A percentile compares a stretch with the other conserved stretches of the same genome.
These are phyloP conservation scores for Oreotrochilus melanogaster DNA, from an alignment of 2,113 vertebrate species.

Conservation along the genomic window DNA sequence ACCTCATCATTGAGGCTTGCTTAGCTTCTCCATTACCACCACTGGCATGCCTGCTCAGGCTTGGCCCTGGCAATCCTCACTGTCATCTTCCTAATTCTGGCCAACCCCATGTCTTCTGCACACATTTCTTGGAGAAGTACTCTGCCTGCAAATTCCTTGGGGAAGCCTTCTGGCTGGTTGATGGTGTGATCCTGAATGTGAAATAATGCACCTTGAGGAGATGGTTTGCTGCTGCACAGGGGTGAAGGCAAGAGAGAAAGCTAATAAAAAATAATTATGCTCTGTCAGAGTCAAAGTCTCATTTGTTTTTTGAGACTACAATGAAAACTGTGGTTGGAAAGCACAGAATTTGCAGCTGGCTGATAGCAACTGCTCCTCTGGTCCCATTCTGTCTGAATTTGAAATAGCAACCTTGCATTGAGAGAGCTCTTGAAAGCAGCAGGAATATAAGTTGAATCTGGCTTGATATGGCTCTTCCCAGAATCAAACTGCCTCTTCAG, in stretches of 20 bases:
- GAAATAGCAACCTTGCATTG: background rate
- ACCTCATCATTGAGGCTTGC: background rate
- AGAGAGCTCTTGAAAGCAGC: background rate
- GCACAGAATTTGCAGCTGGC: background rate
- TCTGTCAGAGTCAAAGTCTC: fast-evolving
- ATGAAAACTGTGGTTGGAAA: background rate
- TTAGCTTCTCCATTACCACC: background rate
- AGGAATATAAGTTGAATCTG: background rate
- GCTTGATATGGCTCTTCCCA: background rate
- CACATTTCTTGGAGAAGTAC: background rate
- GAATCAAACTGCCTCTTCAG: background rate
- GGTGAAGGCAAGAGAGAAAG: background rate
- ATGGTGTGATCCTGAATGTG: background rate
- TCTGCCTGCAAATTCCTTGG: background rate
- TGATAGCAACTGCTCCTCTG: background rate
- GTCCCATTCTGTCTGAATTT: background rate
- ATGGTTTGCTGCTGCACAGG: background rate
- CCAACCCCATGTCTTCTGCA: fast-evolving
- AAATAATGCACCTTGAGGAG: background rate
- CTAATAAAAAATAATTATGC: background rate
- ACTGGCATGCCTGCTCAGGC: background rate
- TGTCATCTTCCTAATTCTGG: background rate
- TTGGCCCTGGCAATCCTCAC: background rate
- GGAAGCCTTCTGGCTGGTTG: background rate
- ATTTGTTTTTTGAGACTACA: background rate